Evolutionary conservation across 37 sponge, comb jelly and placozoan species (phyloP), one percentile per base, ranked within the genome.

Genomic region (Halichondria panicea): DNA sequence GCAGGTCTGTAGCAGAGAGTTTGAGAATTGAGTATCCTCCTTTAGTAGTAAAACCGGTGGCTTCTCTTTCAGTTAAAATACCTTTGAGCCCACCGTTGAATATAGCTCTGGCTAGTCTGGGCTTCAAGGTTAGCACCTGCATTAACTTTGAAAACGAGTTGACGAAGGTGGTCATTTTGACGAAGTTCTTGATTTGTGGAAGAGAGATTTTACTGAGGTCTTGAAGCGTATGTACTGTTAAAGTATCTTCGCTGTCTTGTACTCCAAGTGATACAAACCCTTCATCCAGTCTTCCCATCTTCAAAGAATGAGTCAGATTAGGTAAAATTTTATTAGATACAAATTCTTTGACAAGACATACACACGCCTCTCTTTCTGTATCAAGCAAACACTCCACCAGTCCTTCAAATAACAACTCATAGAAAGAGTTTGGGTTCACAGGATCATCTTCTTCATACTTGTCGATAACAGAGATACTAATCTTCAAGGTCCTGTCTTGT

Each of bases 41-140:
- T 43, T 64, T 44, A 30, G 55, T 35, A 34, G 30, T n/a, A 18
- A 75, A 25, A 18, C 32, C 34, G 31, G 48, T 22, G 4, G 1
- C 24, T 15, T 11, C 42, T 18, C 34, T 27, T 19, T 67, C 32
- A 35, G 35, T 46, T n/a, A 82, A 27, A 22, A 42, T 39, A 22
- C 66, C 13, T 28, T 1, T 65, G 59, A 74, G 46, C 11, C 68
- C 68, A 18, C 34, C 46, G 18, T 66, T 43, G 55, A 82, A 67
- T 11, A 36, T 22, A 18, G 32, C 50, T 0, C 66, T 35, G 15
- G 73, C 38, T 15, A 67, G 25, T 54, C 44, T 36, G 15, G 83
- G 75, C 30, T 66, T 43, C 55, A 21, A 55, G 25, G 52, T 8
- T 32, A 67, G 63, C 18, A 63, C 75, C 12, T 74, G 40, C 21